phyloP scores from a whole-genome alignment of 92 coral and sea anemone genomes.

The Siderastrea siderea region DNA sequence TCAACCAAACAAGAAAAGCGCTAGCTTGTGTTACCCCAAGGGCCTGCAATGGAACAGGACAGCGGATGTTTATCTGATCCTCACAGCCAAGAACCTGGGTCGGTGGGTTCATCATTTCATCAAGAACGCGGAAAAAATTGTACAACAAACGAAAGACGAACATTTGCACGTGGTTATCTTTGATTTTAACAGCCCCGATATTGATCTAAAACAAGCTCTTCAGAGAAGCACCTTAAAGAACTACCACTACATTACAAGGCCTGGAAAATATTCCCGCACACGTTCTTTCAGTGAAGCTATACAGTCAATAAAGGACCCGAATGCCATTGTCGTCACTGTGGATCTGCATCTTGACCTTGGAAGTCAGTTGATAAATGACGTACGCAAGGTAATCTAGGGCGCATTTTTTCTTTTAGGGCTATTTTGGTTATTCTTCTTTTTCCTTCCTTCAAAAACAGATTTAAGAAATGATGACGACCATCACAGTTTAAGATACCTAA shows the following conservation, averaged over 20 bases:
- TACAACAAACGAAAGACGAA: slow-evolving; percentile 51
- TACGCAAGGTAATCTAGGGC: slow-evolving; percentile 68
- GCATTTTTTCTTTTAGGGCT: too few species aligned
- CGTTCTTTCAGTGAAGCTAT: slow-evolving; percentile 63
- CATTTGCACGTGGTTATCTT: slow-evolving; percentile 53
- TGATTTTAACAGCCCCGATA: slow-evolving; percentile 70
- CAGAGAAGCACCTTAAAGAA: slow-evolving; percentile 56
- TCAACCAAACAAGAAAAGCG: slow-evolving; percentile 19
- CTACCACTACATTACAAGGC: slow-evolving; percentile 49
- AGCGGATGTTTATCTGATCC: too few species aligned
- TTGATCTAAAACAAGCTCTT: slow-evolving; percentile 46
- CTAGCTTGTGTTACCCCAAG: slow-evolving; percentile 46
- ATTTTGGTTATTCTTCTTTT: too few species aligned
- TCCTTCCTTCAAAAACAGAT: too few species aligned
- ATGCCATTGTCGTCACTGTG: slow-evolving; percentile 61
- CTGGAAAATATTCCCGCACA: slow-evolving; percentile 70
- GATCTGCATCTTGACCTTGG: slow-evolving; percentile 81
- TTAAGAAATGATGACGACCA: too few species aligned
- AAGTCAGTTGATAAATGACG: slow-evolving; percentile 58
- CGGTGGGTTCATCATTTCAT: slow-evolving; percentile 38
- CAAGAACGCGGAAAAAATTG: slow-evolving; percentile 72
- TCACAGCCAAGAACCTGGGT: too few species aligned
- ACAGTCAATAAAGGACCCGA: neutral
- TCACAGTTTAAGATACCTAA: too few species aligned
- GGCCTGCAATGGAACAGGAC: slow-evolving; percentile 26